Base-by-base conservation (phyloP, 2,888 invertebrate species). In the Leptinotarsa juncta region DNA sequence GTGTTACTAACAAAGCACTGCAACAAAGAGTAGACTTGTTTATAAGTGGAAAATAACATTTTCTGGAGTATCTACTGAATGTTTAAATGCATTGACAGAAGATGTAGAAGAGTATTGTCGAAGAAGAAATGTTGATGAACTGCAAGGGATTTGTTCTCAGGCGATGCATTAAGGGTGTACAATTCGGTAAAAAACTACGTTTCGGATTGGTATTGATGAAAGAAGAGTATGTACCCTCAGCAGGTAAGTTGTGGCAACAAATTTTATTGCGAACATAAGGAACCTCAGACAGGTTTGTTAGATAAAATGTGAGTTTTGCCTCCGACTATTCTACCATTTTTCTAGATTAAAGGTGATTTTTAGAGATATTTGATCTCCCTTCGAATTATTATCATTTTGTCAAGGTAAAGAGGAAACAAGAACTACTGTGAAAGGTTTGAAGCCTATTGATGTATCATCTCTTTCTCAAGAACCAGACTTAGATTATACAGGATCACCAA, bases 121-220 rank as follows among this genome's bases (percentile, higher is more conserved):
- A 23, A 65, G 65, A 50, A 32, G 73, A 15, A 65, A 62, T 72
- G 48, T 49, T n/a, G 71, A 50, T n/a, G 67, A 68, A 51, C 10
- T 7, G 15, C 68, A 73, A 55, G 65, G 4, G 75, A 73, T 49
- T 15, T 66, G 18, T 75, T 75, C 70, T 16, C 18, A 16, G 75
- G 53, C n/a, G 72, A 75, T 49, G 73, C 73, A 16, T 66, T 75
- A 18, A 26, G 65, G 84, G 55, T 3, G 84, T 84, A 20, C 74
- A 49, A 53, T n/a, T 4, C 23, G 12, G 18, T 50, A 20, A 68
- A 51, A 68, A 53, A 15, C 1, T 66, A 48, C 18, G 49, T 49
- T 18, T 49, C 5, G 42, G 49, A 49, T 66, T 49, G 72, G 76
- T 85, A 80, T 23, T 85, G 73, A 80, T 86, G 85, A 32, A 85